phyloP scores from a whole-genome alignment of 2,113 vertebrate species.

The Camelus bactrianus region DNA sequence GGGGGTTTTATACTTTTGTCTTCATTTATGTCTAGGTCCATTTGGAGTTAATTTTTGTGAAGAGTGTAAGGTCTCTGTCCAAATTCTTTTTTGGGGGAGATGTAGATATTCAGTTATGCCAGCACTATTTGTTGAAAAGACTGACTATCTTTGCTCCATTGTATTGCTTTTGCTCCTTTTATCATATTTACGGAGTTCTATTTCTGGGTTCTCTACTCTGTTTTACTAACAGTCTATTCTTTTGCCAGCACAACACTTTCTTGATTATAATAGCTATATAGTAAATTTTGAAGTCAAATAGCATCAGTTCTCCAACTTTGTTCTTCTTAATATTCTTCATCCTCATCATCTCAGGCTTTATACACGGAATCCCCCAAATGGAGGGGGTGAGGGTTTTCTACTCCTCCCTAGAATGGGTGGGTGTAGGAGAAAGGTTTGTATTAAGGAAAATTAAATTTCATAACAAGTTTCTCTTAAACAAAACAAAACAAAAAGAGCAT shows the following conservation, averaged over 20 bases:
- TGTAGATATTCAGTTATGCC: not conserved
- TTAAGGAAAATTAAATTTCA: constrained; percentile 45
- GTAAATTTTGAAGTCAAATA: not conserved
- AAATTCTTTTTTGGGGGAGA: not conserved
- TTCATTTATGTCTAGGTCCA: not conserved
- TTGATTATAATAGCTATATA: not conserved
- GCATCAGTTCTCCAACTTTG: not conserved
- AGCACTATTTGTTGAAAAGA: not conserved
- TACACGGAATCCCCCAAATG: not conserved
- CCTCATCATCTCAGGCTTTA: constrained; percentile 8
- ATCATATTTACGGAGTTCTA: not conserved
- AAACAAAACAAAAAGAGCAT: not conserved
- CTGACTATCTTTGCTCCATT: not conserved
- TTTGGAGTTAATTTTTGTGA: not conserved
- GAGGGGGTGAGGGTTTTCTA: not conserved
- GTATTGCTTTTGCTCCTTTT: not conserved
- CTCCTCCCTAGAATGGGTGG: not conserved
- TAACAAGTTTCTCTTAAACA: not conserved
- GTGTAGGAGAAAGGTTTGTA: constrained; percentile 37
- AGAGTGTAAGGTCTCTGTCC: not conserved
- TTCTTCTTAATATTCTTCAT: constrained; percentile 19
- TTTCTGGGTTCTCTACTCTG: not conserved
- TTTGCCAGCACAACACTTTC: not conserved
- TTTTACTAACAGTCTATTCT: not conserved
- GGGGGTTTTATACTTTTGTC: not conserved